phyloP scores from a whole-genome alignment of 2,888 invertebrate genomes.

The Dasysyrphus albostriatus region DNA sequence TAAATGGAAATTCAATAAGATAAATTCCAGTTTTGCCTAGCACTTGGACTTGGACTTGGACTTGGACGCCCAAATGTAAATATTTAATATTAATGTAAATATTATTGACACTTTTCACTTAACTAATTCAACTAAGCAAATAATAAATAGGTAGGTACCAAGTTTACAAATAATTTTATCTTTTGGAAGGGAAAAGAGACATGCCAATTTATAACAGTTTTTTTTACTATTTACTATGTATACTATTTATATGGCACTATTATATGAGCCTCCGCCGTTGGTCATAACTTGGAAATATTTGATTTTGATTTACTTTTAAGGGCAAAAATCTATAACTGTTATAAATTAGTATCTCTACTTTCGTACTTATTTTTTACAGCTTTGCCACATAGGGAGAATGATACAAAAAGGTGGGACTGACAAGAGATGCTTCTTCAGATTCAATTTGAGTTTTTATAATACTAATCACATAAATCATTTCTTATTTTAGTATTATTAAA shows the following conservation, averaged over 20 bases:
- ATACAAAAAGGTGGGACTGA: conserved; percentile 4
- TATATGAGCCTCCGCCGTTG: too few species aligned
- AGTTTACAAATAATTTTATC: neutral
- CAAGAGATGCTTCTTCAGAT: neutral
- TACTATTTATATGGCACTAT: too few species aligned
- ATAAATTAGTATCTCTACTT: too few species aligned
- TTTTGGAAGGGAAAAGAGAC: neutral
- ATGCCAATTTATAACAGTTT: too few species aligned
- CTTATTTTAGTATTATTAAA: conserved; percentile 81
- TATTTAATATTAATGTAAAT: too few species aligned
- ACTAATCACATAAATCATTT: neutral
- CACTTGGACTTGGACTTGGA: neutral
- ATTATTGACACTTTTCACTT: neutral
- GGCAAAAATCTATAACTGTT: too few species aligned
- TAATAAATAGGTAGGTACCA: neutral
- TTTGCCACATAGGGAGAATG: neutral
- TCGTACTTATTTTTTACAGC: neutral
- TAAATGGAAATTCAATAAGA: neutral
- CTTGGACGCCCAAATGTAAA: neutral
- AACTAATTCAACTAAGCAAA: neutral
- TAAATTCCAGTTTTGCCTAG: too few species aligned
- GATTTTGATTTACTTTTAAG: too few species aligned
- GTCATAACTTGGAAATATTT: too few species aligned
- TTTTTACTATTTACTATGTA: too few species aligned
- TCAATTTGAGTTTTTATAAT: neutral